Evolutionary conservation across 2,888 invertebrate genomes (phyloP).

Genomic region (Dicyrtoma fusca): DNA sequence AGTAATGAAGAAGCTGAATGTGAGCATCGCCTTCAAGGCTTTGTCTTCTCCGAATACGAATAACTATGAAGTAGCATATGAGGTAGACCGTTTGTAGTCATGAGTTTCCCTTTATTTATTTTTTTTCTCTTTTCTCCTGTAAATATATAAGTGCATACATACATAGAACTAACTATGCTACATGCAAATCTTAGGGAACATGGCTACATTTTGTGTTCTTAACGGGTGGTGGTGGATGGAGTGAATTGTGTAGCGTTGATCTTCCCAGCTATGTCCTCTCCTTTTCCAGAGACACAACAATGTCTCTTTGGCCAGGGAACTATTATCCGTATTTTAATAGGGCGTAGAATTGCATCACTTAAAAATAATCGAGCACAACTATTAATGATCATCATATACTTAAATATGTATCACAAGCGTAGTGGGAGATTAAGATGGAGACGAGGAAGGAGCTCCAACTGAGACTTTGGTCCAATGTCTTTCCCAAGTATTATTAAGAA

Average conservation of each 20-base stretch:
- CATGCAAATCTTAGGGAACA: background rate
- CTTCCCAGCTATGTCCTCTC: background rate
- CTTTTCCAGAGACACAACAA: no score
- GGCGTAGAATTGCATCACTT: constrained; percentile 24
- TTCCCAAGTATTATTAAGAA: constrained; percentile 12
- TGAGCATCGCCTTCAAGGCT: constrained; percentile 2
- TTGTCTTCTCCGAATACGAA: background rate
- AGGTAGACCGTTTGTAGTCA: background rate
- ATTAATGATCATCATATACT: constrained; percentile 10
- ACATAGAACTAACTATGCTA: no score
- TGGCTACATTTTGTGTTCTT: background rate
- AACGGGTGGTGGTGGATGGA: background rate
- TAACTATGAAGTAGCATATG: no score
- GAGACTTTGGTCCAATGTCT: no score
- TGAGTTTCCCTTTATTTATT: background rate
- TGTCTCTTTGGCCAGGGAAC: background rate
- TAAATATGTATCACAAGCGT: background rate
- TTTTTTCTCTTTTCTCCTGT: background rate
- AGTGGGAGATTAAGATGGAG: background rate
- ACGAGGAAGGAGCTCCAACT: background rate
- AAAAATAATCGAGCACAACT: constrained; percentile 27
- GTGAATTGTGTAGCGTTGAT: background rate
- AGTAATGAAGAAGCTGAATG: constrained; percentile 27
- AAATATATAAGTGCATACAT: background rate
- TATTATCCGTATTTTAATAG: constrained; percentile 6